phyloP scores from a whole-genome alignment of 2,113 vertebrate genomes.

The Tonatia bakeri region DNA sequence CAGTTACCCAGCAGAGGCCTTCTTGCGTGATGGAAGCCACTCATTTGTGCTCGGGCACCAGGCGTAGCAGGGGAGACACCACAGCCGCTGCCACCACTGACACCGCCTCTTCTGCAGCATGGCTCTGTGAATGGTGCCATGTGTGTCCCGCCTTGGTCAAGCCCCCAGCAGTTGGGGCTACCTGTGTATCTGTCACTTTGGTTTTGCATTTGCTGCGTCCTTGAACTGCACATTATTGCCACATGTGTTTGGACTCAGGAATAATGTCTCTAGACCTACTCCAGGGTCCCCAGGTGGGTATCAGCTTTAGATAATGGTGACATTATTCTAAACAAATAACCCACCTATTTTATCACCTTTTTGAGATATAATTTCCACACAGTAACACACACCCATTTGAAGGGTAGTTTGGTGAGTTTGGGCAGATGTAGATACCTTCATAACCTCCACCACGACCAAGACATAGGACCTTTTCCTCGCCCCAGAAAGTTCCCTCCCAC shows the following conservation, averaged over 20 bases:
- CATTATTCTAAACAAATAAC: not conserved
- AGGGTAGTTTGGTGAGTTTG: not conserved
- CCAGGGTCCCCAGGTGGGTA: no score
- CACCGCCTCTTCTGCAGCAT: fast-evolving
- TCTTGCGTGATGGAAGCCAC: not conserved
- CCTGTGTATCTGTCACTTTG: not conserved
- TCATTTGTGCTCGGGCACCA: fast-evolving
- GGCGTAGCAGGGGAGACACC: fast-evolving
- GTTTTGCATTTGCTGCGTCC: not conserved
- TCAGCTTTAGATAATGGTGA: not conserved
- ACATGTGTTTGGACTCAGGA: not conserved
- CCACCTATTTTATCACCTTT: not conserved
- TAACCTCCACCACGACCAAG: not conserved
- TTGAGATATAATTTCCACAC: not conserved
- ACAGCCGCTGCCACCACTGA: fast-evolving
- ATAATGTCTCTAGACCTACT: not conserved
- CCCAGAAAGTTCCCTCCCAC: fast-evolving
- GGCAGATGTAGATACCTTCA: not conserved
- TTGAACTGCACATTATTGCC: not conserved
- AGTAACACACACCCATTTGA: not conserved
- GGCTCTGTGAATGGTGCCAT: not conserved
- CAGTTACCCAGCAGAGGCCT: not conserved
- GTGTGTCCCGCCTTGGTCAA: fast-evolving
- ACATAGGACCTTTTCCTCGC: not conserved
- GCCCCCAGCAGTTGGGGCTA: not conserved